Percentiles rank a stretch among this genome's conserved stretches.
phyloP scores from a whole-genome alignment of 2,113 vertebrate species.

The Bagarius yarrelli region DNA sequence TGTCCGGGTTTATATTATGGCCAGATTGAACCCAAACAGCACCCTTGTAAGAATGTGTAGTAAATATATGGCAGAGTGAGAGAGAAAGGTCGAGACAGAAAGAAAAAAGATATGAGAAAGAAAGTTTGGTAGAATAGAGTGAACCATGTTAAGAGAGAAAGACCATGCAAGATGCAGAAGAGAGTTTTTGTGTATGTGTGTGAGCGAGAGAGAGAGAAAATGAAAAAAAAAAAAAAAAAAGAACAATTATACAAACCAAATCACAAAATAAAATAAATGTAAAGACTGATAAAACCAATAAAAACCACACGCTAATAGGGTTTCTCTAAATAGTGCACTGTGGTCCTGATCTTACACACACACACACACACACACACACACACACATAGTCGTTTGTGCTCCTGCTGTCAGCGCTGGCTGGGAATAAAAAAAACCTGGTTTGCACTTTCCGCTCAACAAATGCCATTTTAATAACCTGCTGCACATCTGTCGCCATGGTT shows the following conservation, averaged over 20 bases:
- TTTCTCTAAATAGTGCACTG: background rate
- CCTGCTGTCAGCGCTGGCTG: conserved; percentile 15
- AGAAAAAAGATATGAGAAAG: background rate
- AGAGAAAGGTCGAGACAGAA: background rate
- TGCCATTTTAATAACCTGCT: conserved; percentile 47
- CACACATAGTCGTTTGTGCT: background rate
- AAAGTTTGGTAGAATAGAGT: too few relatives aligned
- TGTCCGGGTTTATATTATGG: too few relatives aligned
- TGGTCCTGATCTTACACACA: background rate
- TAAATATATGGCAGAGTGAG: background rate
- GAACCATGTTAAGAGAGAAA: too few relatives aligned
- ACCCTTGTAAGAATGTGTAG: too few relatives aligned
- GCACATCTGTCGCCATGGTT: conserved; percentile 36
- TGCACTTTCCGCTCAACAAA: conserved; percentile 54
- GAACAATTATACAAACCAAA: background rate
- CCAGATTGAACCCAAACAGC: too few relatives aligned
- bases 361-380: background rate
- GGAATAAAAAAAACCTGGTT: conserved; percentile 48
- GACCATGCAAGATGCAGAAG: background rate
- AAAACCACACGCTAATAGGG: background rate
- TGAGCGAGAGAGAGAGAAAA: too few relatives aligned
- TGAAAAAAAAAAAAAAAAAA: background rate
- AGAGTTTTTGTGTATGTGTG: too few relatives aligned
- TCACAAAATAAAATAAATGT: too few relatives aligned
- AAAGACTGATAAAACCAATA: background rate